Percentiles rank a stretch among this genome's conserved stretches.
phyloP scores from a whole-genome alignment of 2,888 invertebrate genomes.

The Dryadula phaetusa region DNA sequence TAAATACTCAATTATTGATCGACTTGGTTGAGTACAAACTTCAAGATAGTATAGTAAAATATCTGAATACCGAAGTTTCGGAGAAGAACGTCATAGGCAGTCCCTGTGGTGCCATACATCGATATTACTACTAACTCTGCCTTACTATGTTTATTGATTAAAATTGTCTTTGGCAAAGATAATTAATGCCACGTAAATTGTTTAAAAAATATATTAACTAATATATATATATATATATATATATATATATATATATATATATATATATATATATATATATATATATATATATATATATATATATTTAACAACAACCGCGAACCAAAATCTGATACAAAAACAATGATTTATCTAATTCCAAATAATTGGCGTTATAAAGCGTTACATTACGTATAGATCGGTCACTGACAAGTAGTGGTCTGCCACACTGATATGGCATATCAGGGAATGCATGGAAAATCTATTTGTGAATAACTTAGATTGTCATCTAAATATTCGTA shows the following conservation, averaged over 20 bases:
- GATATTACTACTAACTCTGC: constrained; percentile 57
- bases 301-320: no score
- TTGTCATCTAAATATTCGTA: neutral
- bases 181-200: neutral
- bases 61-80: constrained; percentile 40
- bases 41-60: neutral
- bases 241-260: no score
- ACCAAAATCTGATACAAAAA: constrained; percentile 10
- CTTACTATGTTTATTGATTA: constrained; percentile 28
- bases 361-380: neutral
- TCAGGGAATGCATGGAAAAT: neutral
- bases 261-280: no score
- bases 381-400: neutral
- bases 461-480: constrained; percentile 8
- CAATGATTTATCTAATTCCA: constrained; percentile 3
- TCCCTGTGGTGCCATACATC: constrained; percentile 65
- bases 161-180: no score
- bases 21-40: neutral
- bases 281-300: no score
- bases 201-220: neutral
- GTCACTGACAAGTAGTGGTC: constrained; percentile 1
- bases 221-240: no score
- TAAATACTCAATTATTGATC: neutral
- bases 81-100: constrained; percentile 47
- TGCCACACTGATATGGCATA: constrained; percentile 5